Evolutionary conservation across 2,888 invertebrate genomes (phyloP).

Genomic region (Encarsia formosa): DNA sequence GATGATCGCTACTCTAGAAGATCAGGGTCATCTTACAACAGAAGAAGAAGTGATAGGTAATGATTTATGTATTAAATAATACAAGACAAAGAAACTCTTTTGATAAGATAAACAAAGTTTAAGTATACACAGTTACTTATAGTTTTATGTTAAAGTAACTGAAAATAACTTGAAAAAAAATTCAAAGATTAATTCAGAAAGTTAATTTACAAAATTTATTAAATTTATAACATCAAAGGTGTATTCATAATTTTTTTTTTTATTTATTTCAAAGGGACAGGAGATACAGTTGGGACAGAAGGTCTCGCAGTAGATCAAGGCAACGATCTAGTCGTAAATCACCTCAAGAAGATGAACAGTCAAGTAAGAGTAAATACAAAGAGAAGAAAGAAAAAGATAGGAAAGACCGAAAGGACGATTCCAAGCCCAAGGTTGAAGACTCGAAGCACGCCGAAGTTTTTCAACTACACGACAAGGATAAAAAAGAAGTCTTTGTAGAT

Average conservation of each 20-base stretch:
- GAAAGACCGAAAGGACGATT: slow-evolving; percentile 27
- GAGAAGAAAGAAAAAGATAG: slow-evolving; percentile 27
- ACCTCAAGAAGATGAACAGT: slow-evolving; percentile 22
- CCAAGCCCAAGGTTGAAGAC: slow-evolving; percentile 25
- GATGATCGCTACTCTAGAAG: slow-evolving; percentile 24
- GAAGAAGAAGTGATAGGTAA: slow-evolving; percentile 23
- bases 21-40: slow-evolving; percentile 15
- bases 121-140: too few relatives aligned
- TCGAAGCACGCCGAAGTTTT: slow-evolving; percentile 25
- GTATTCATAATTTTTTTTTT: too few relatives aligned
- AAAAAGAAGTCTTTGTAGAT: slow-evolving; percentile 8
- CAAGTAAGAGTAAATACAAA: slow-evolving; percentile 26
- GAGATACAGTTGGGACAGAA: slow-evolving; percentile 24
- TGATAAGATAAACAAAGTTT: too few relatives aligned
- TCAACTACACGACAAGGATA: slow-evolving; percentile 22
- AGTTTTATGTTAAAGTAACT: too few relatives aligned
- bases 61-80: too few relatives aligned
- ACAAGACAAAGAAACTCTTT: too few relatives aligned
- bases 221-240: too few relatives aligned
- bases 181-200: too few relatives aligned
- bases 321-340: slow-evolving; percentile 20
- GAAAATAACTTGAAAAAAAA: too few relatives aligned
- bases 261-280: slow-evolving; percentile 13
- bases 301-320: slow-evolving; percentile 25
- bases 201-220: too few relatives aligned